Conservation (phyloP, 64 coral and sea anemone species). For the Acropora tenuis region DNA sequence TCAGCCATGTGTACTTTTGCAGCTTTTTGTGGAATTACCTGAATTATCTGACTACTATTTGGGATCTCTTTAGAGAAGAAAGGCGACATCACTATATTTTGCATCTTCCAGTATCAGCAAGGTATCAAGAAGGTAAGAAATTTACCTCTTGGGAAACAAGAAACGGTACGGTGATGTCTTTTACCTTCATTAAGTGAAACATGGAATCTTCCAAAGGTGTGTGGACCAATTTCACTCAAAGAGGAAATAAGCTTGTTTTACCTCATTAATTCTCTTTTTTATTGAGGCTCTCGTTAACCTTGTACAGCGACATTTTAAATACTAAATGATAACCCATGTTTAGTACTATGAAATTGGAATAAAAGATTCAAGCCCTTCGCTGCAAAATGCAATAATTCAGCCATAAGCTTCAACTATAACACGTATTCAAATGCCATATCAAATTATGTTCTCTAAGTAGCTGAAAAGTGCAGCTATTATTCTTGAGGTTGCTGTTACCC, state of each 20-base stretch:
- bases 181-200: neutral
- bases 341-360: neutral
- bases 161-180: neutral
- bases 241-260: neutral
- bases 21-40: neutral
- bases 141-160: neutral
- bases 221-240: neutral
- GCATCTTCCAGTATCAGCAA: neutral
- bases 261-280: constrained; percentile 5
- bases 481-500: neutral
- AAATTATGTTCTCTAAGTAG: constrained; percentile 1
- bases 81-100: neutral
- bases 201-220: constrained; percentile 4
- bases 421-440: constrained; percentile 7
- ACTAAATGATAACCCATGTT: neutral
- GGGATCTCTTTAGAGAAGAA: neutral
- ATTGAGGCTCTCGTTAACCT: constrained; percentile 1
- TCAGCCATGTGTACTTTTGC: neutral
- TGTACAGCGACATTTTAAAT: constrained; percentile 1
- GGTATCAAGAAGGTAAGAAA: too few species aligned
- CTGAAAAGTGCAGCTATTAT: constrained; percentile 25
- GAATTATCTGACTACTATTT: neutral
- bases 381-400: neutral
- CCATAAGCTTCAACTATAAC: neutral
- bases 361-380: constrained; percentile 6